Evolutionary conservation across 2,113 vertebrate genomes (phyloP), one percentile per base, ranked within the genome.

Genomic region (Heterocephalus glaber): DNA sequence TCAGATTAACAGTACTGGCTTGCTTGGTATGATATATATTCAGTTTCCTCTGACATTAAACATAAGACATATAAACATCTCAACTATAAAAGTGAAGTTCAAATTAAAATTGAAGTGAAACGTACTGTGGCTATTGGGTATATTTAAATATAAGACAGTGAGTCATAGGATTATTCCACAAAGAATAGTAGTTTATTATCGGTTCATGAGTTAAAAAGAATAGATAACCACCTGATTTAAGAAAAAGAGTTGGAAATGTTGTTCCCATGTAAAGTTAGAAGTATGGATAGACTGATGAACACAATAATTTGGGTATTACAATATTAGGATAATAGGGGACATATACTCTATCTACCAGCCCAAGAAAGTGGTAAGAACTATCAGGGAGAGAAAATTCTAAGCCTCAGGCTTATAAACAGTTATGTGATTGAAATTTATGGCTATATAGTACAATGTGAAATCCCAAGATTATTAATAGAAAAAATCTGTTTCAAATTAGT

Each of bases 1-100:
- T 35, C 9, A 7, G 56, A n/a, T 20, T 13, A 22, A 30, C 11
- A 56, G 44, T 7, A 38, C 0, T 13, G 35, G 12, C 0, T 4
- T 47, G n/a, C 24, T 33, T 52, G 13, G 5, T 20, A 24, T 44
- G 9, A 63, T 76, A 72, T 41, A 41, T 38, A 41, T 82, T 56
- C 54, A 56, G 54, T 56, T 56, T 56, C 41, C 4, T 89, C 86
- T 87, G 26, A 38, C 17, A 17, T 4, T 12, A 35, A 61, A 56
- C 4, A 26, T 24, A n/a, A 89, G 44, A 54, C 65, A 38, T 47
- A 20, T 9, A 61, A 10, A 11, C 66, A 41, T n/a, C 56, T 89
- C 49, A 89, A 61, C 24, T 63, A 7, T 66, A 77, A 61, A 89
- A 44, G 33, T 49, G 10, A 49, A 14, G 5, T 63, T 89, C 33